Evolutionary conservation across 2,888 invertebrate genomes (phyloP), one percentile per base, ranked within the genome.

Genomic region (Drosophila paracracens): DNA sequence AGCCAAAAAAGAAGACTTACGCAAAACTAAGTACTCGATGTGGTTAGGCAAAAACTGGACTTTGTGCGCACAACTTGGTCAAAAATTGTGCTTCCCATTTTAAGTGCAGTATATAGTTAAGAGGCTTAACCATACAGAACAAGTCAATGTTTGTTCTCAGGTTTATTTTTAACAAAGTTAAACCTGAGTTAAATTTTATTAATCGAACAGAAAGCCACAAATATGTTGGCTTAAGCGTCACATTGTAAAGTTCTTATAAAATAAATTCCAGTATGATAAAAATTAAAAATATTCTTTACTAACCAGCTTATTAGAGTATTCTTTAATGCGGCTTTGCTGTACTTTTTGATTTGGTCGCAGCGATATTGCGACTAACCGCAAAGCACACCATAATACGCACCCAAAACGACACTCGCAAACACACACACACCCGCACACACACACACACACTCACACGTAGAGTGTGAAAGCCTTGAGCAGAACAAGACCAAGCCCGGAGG

Each of bases 361-460:
- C 66, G 58, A 74, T 58, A 66, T 53, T 51, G 67, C 69, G 69
- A 82, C 81, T 74, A 88, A 85, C 86, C 85, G 69, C 85, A 85
- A 68, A 85, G 85, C 77, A 85, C 74, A 82, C 89, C 85, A 80
- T 89, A 88, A 84, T 84, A 85, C 89, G 86, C 86, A 88, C 82
- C 89, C 85, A 88, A 78, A 89, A 75, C 74, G 76, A 64, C 68
- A 69, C 60, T 43, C 76, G 48, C 67, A 69, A 53, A 57, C 52
- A 53, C 48, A 46, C 51, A 29, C 59, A 52, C 53, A 63, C 48
- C 6, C 21, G 0, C 46, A 13, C 56, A 56, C 63, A 65, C 48
- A 36, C 25, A 59, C 56, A 36, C 38, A 33, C 21, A 57, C 10
- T 46, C 43, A 40, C 38, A 33, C 31, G 16, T 4, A 56, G 52